These are phyloP conservation scores for Sphaerodactylus townsendi DNA, from an alignment of 2,113 vertebrate species.

Conservation along the genomic window DNA sequence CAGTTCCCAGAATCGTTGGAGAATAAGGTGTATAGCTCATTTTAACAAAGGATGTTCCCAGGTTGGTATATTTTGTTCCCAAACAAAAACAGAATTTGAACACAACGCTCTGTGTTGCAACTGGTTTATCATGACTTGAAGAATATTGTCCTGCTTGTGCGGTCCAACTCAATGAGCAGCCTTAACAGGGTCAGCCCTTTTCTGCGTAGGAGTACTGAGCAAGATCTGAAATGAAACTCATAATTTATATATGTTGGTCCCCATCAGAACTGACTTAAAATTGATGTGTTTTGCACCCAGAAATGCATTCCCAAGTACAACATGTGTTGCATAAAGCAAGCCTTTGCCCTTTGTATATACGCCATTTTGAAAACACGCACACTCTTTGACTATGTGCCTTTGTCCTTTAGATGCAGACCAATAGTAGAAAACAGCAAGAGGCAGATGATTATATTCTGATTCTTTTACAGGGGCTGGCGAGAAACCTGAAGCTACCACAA, in stretches of 20 bases:
- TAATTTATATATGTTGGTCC: neutral
- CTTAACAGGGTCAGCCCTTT: neutral
- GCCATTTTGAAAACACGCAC: neutral
- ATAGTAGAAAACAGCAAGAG: neutral
- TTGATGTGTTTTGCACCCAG: neutral
- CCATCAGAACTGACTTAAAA: neutral
- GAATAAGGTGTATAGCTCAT: neutral
- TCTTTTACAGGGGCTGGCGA: neutral
- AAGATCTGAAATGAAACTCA: neutral
- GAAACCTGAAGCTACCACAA: too few relatives aligned
- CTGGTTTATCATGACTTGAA: neutral
- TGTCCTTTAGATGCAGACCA: neutral
- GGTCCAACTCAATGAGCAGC: neutral
- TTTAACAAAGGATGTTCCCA: neutral
- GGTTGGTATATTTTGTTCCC: neutral
- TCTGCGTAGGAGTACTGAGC: neutral
- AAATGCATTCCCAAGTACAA: neutral
- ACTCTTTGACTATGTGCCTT: neutral
- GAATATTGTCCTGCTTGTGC: neutral
- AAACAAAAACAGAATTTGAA: neutral
- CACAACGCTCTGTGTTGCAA: neutral
- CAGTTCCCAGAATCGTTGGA: neutral
- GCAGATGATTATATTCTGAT: neutral
- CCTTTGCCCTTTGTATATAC: neutral
- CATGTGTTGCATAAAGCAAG: neutral